Conservation (phyloP, 2,888 invertebrate species). For the Eupithecia pulchellata region DNA sequence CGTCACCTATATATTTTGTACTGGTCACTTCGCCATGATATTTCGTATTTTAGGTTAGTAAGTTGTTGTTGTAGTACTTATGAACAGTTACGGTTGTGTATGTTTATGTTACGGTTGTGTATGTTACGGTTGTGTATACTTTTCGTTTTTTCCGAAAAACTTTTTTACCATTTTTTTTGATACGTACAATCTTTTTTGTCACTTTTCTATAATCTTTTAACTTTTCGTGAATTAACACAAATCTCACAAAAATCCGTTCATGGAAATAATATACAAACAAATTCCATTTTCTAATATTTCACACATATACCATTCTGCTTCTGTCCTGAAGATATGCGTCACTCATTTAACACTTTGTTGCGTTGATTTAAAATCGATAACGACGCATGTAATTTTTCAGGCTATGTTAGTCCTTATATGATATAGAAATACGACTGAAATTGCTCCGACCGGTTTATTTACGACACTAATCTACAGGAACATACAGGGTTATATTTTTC, state of each 20-base stretch:
- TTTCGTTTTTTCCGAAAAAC: background rate
- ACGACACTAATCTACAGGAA: constrained; percentile 12
- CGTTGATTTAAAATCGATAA: constrained; percentile 12
- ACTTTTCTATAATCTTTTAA: background rate
- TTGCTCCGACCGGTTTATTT: background rate
- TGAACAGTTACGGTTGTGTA: too few relatives aligned
- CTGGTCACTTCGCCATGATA: background rate
- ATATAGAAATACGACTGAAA: background rate
- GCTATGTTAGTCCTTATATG: background rate
- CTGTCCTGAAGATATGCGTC: constrained; percentile 55
- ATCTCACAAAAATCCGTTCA: background rate
- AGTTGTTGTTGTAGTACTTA: background rate
- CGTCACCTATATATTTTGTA: too few relatives aligned
- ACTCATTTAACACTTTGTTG: constrained; percentile 60
- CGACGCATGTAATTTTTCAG: background rate
- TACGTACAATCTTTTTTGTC: background rate
- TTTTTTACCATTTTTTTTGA: background rate
- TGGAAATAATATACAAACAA: background rate
- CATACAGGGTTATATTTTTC: constrained; percentile 12
- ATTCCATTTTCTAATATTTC: background rate
- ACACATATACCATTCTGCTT: background rate
- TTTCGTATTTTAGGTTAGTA: background rate
- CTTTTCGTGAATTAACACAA: background rate
- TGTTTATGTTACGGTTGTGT: too few relatives aligned
- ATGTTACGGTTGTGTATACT: too few relatives aligned